These are phyloP conservation scores for Spea hammondii DNA, from an alignment of 2,797 vertebrate genomes.

Conservation along the genomic window DNA sequence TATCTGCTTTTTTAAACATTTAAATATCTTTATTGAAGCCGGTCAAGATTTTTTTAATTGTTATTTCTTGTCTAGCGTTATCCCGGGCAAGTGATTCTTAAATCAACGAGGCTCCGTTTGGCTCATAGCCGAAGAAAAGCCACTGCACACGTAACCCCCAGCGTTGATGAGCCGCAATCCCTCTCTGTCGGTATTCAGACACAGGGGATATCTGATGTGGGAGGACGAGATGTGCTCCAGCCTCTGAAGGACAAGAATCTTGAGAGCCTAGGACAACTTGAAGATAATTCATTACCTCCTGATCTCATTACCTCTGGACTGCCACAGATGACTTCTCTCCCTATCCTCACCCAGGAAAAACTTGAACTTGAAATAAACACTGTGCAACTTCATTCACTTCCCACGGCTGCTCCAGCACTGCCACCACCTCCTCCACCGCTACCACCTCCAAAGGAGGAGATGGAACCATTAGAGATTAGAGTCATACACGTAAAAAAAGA, in stretches of 20 bases:
- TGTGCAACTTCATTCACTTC: constrained; percentile 57
- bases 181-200: constrained; percentile 73
- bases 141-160: constrained; percentile 55
- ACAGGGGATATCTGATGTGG: constrained; percentile 62
- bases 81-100: constrained; percentile 91
- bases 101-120: constrained; percentile 82
- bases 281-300: constrained; percentile 70
- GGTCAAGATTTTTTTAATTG: not conserved
- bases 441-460: constrained; percentile 70
- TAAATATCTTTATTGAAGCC: too few relatives aligned
- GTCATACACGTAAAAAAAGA: constrained; percentile 61
- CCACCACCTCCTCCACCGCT: constrained; percentile 73
- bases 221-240: constrained; percentile 58
- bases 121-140: constrained; percentile 72
- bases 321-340: constrained; percentile 55
- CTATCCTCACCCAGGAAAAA: constrained; percentile 57
- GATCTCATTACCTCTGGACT: constrained; percentile 64
- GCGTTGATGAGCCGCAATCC: constrained; percentile 64
- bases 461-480: constrained; percentile 56
- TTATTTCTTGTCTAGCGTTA: constrained; percentile 73
- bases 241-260: constrained; percentile 56
- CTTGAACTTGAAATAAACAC: constrained; percentile 52
- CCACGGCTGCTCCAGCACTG: constrained; percentile 61
- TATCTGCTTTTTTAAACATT: too few relatives aligned
- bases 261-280: constrained; percentile 63